These are phyloP conservation scores for Tamandua tetradactyla DNA, from an alignment of 2,797 vertebrate genomes.

Conservation along the genomic window DNA sequence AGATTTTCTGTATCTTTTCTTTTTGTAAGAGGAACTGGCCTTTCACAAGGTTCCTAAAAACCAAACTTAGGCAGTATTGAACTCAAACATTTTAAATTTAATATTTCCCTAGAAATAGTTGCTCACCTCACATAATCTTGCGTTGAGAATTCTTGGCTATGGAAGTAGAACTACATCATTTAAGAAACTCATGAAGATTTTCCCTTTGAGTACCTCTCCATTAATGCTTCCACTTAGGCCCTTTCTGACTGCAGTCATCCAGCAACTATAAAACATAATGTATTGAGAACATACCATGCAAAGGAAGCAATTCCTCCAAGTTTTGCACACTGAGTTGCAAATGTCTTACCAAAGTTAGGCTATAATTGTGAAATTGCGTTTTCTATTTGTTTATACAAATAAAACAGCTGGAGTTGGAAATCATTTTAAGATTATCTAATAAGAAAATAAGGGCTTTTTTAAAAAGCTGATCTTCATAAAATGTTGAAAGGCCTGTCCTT, in stretches of 20 bases:
- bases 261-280: too few species aligned
- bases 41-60: not conserved
- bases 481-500: not conserved
- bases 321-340: not conserved
- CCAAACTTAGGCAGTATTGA: not conserved
- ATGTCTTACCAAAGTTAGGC: not conserved
- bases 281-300: not conserved
- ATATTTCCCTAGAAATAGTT: slow-evolving; percentile 41
- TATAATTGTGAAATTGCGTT: slow-evolving; percentile 44
- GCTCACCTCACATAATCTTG: not conserved
- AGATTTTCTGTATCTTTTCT: not conserved
- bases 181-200: not conserved
- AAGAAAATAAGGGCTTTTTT: slow-evolving; percentile 32
- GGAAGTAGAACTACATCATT: not conserved
- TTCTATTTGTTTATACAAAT: slow-evolving; percentile 48
- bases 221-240: not conserved
- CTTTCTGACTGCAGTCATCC: not conserved
- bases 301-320: not conserved
- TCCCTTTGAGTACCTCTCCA: not conserved
- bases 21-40: not conserved
- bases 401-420: slow-evolving; percentile 23
- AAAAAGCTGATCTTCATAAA: not conserved
- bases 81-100: slow-evolving; percentile 29
- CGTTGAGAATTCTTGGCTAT: not conserved
- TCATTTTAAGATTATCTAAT: slow-evolving; percentile 55